Evolutionary conservation across 2,797 vertebrate genomes (phyloP), one percentile per base, ranked within the genome.

Genomic region (Premnoplex brunnescens): DNA sequence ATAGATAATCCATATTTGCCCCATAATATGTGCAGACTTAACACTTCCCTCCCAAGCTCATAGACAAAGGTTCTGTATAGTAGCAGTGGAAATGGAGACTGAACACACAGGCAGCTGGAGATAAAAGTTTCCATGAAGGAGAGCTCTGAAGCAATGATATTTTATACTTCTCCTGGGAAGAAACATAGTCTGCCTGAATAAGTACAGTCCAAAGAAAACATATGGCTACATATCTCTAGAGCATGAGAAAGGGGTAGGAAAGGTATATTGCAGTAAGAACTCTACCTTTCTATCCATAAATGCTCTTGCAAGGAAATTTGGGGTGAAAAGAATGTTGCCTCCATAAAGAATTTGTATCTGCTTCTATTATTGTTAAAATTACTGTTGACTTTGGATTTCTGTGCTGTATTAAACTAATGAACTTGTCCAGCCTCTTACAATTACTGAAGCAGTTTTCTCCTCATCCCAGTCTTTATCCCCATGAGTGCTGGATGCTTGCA

Each of bases 111-210:
- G 55, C 63, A 87, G 48, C 63, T 82, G 63, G 34, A 95, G 39
- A 64, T 63, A 60, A 80, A 95, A 91, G 68, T 27, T 83, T 78
- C 46, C 62, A n/a, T n/a, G 52, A 80, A 89, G 71, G 55, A 96
- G 52, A 81, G 73, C 67, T 84, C 52, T 86, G 67, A 85, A 87
- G 44, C 52, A 66, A 36, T 55, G 77, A 46, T 93, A 82, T 86
- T 90, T 92, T 93, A 76, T 80, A 27, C 27, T 91, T 79, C 81
- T 84, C 76, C 88, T 69, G 68, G 90, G 80, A 84, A 74, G 62
- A 89, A 81, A 46, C 3, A 1, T 34, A 59, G 60, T 67, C 59
- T 93, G 69, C 18, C 34, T 71, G 37, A 78, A 16, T 85, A 88
- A 88, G 59, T 71, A 60, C 32, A 56, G 71, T 64, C 77, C 74